Conservation (phyloP, 1,140 invertebrate species). For the Drosophila pruinosa region DNA sequence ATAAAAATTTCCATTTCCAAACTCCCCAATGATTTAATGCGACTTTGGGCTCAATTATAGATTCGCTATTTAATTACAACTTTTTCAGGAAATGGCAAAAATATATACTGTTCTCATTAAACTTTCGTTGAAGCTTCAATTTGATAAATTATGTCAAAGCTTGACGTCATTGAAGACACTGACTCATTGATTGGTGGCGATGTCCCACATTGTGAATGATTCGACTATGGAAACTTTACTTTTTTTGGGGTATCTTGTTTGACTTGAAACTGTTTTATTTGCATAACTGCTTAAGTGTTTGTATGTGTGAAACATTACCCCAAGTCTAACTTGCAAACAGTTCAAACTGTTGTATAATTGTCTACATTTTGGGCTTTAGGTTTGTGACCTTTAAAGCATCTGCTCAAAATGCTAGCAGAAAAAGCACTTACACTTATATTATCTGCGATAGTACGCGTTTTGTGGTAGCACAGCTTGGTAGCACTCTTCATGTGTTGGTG, state of each 20-base stretch:
- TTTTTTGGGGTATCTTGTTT: neutral
- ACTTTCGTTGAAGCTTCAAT: no score
- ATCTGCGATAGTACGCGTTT: neutral
- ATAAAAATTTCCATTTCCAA: neutral
- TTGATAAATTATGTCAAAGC: no score
- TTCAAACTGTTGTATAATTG: conserved; percentile 18
- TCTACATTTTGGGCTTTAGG: neutral
- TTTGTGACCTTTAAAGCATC: neutral
- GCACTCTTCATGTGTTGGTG: conserved; percentile 19
- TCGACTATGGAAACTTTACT: neutral
- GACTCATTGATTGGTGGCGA: no score
- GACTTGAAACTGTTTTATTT: conserved; percentile 20
- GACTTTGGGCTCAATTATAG: conserved; percentile 8
- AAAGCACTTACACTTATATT: conserved; percentile 24
- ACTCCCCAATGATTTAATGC: conserved; percentile 2
- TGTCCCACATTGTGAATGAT: no score
- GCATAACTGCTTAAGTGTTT: neutral
- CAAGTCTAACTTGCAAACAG: conserved; percentile 11
- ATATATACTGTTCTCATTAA: no score
- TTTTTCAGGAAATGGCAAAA: neutral
- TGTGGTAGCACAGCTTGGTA: conserved; percentile 16
- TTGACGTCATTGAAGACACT: no score
- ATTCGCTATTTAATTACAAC: conserved; percentile 7
- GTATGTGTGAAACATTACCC: neutral
- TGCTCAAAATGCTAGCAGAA: conserved; percentile 5